phyloP scores from a whole-genome alignment of 2,888 invertebrate species.

The Cynaeus angustus region DNA sequence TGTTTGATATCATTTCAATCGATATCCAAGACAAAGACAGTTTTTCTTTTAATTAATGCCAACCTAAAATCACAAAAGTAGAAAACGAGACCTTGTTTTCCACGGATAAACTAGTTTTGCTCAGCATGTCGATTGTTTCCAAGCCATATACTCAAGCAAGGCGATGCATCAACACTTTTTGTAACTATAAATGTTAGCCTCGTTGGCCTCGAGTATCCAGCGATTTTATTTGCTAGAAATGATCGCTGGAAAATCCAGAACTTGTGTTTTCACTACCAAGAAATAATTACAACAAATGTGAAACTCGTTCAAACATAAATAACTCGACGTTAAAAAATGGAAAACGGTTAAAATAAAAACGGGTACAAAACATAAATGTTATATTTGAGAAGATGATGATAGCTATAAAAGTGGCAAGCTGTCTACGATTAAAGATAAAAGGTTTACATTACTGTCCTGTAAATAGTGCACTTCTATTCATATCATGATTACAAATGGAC shows the following conservation, averaged over 20 bases:
- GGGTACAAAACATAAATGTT: conserved; percentile 18
- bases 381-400: conserved; percentile 33
- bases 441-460: conserved; percentile 21
- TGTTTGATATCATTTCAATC: conserved; percentile 33
- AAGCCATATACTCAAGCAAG: conserved; percentile 57
- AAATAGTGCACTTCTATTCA: conserved; percentile 6
- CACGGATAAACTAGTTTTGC: conserved; percentile 47
- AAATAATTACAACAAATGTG: conserved; percentile 33
- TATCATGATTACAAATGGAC: too few species aligned
- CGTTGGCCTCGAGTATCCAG: conserved; percentile 50
- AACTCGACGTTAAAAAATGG: conserved; percentile 11
- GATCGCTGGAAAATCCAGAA: conserved; percentile 31
- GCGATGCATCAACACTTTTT: conserved; percentile 60
- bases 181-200: conserved; percentile 56
- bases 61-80: conserved; percentile 41
- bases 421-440: conserved; percentile 37
- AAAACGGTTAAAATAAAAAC: conserved; percentile 23
- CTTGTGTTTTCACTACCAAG: conserved; percentile 32
- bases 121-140: conserved; percentile 58
- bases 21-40: conserved; percentile 37
- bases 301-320: conserved; percentile 13
- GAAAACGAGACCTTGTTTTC: conserved; percentile 49
- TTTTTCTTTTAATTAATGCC: conserved; percentile 40
- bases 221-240: conserved; percentile 50
- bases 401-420: conserved; percentile 25